A percentile compares a stretch with the other conserved stretches of the same genome.
Evolutionary conservation across 1,140 invertebrate species (phyloP).

Genomic region (Brachystomella parvula): DNA sequence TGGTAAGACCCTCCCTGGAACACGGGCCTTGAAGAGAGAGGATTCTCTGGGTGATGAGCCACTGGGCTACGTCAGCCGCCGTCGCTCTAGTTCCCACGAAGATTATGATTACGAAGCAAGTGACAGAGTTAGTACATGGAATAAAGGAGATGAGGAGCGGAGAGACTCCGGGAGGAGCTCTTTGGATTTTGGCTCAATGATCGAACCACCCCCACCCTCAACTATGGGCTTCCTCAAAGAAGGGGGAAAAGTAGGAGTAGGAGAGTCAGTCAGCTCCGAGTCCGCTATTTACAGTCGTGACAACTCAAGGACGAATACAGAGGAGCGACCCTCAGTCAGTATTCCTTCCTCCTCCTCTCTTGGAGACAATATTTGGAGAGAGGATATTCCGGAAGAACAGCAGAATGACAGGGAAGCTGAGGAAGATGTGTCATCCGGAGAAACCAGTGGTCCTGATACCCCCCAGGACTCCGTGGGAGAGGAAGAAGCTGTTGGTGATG

Average conservation of each 20-base stretch:
- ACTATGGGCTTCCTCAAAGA: slow-evolving; percentile 6
- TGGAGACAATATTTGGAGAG: slow-evolving; percentile 29
- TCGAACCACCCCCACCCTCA: slow-evolving; percentile 33
- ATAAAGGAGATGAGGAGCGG: slow-evolving; percentile 5
- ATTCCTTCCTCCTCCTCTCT: slow-evolving; percentile 31
- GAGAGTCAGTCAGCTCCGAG: slow-evolving; percentile 30
- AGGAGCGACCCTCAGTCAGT: slow-evolving; percentile 38
- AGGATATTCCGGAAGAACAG: slow-evolving; percentile 38
- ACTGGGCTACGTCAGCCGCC: slow-evolving; percentile 32
- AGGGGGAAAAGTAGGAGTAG: slow-evolving; percentile 10
- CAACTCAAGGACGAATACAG: slow-evolving; percentile 38
- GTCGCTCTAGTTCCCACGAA: slow-evolving; percentile 32
- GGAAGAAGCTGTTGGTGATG: neutral
- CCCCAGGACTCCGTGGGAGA: neutral
- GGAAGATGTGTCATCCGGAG: slow-evolving; percentile 58
- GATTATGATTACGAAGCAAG: slow-evolving; percentile 28
- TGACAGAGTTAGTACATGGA: neutral
- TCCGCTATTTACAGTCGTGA: slow-evolving; percentile 30
- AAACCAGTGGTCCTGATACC: slow-evolving; percentile 71
- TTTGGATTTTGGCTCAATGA: slow-evolving; percentile 34
- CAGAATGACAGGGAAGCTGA: slow-evolving; percentile 26
- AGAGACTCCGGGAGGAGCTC: slow-evolving; percentile 14
- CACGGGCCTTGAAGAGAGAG: slow-evolving; percentile 24
- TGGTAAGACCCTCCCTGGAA: slow-evolving; percentile 15
- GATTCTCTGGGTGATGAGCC: slow-evolving; percentile 36